Conservation (phyloP, 1,140 invertebrate species). For the Drosophila ananassae region DNA sequence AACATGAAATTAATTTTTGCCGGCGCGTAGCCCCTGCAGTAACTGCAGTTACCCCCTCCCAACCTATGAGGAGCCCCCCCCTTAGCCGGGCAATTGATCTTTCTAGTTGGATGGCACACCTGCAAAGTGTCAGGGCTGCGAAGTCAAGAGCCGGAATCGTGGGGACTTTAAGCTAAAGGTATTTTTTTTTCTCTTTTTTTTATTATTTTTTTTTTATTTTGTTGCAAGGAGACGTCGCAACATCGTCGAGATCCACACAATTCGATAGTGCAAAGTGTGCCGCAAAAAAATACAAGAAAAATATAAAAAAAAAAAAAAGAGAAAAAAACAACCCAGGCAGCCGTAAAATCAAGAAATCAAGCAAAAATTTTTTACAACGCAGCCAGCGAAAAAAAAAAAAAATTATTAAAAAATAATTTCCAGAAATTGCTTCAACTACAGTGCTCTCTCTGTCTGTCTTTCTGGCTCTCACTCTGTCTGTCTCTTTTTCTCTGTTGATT, state of each 20-base stretch:
- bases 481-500: conserved; percentile 10
- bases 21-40: conserved; percentile 32
- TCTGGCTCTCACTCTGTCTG: neutral
- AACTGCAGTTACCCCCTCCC: conserved; percentile 1
- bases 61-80: neutral
- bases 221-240: conserved; percentile 36
- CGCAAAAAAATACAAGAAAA: conserved; percentile 33
- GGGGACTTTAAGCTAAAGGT: neutral
- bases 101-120: conserved; percentile 64
- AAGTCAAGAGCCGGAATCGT: conserved; percentile 41
- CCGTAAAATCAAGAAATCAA: conserved; percentile 63
- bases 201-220: neutral
- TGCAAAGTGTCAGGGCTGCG: conserved; percentile 73
- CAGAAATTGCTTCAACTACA: conserved; percentile 69
- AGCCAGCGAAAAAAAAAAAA: conserved; percentile 26
- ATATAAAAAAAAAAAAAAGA: conserved; percentile 6
- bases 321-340: conserved; percentile 8
- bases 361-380: conserved; percentile 50
- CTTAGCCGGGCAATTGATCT: conserved; percentile 25
- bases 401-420: conserved; percentile 76
- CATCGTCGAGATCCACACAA: conserved; percentile 60
- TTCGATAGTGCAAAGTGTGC: conserved; percentile 81
- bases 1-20: conserved; percentile 62
- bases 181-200: neutral
- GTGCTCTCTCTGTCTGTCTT: conserved; percentile 11